Evolutionary conservation across 2,113 vertebrate species (phyloP), one percentile per base, ranked within the genome.

Genomic region (Muntiacus reevesi): DNA sequence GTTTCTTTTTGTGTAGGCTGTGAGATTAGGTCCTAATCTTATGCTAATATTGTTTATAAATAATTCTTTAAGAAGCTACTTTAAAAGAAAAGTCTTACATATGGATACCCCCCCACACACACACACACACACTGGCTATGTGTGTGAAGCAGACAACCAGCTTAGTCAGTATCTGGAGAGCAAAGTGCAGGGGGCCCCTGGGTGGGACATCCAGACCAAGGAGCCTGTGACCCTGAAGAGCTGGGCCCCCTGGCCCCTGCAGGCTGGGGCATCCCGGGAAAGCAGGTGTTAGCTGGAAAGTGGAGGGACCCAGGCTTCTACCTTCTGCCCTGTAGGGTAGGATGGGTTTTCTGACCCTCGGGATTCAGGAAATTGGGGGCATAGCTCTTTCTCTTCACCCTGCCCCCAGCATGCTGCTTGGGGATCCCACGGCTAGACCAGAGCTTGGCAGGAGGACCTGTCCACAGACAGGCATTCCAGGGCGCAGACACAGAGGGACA

Each of bases 21-120:
- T 87, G 64, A 95, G 55, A 87, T 64, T 33, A 23, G 25, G 23
- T 62, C 62, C 86, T 81, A 94, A 87, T 87, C 64, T 71, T 71
- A 94, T 45, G 64, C 55, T 89, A 93, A 59, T 19, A 54, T 87
- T 94, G 79, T 47, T 96, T 89, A 92, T 36, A 92, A 89, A n/a
- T 85, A 30, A 52, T 62, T 52, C 45, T 89, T 96, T 87, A 82
- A 82, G 81, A 91, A 93, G 27, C 16, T 78, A 64, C 84, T 91
- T 88, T 36, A 85, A 79, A 87, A 87, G 36, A 95, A 94, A 88
- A 40, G 62, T 17, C 36, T 17, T 74, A 30, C 14, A 21, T 28
- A 62, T 4, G 59, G 47, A 83, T 16, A 36, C 27, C 6, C 43
- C 43, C 43, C 43, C 43, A 0, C 43, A 5, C 74, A 30, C 55